These are phyloP conservation scores for Aurelia aurita DNA, from an alignment of 30 jellyfish, hydroid and myxozoan genomes.

Conservation along the genomic window DNA sequence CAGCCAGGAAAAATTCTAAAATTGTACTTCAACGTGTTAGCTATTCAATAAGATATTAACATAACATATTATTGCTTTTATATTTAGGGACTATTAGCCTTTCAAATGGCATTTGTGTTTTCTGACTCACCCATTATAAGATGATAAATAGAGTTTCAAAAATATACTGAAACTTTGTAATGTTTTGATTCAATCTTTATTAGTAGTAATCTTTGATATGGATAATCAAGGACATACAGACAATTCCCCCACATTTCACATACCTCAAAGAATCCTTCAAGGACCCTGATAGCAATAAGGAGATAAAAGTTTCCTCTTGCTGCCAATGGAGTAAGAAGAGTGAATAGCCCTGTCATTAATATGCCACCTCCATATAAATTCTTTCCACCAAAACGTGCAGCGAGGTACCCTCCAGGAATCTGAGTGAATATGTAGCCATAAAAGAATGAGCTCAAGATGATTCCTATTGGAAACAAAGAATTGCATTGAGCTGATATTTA, in stretches of 20 bases:
- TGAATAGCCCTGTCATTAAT: conserved; percentile 91
- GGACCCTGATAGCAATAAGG: conserved; percentile 79
- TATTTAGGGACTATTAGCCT: no score
- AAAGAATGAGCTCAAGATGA: conserved; percentile 90
- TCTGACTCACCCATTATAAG: no score
- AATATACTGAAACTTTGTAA: no score
- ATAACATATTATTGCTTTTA: no score
- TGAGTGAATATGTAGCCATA: conserved; percentile 96
- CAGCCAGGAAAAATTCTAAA: background rate
- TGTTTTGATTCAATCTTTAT: no score
- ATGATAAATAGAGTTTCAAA: no score
- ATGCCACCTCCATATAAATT: conserved; percentile 95
- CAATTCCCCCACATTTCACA: background rate
- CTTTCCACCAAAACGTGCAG: conserved; percentile 94
- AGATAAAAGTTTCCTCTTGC: conserved; percentile 78
- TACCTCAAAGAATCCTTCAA: conserved; percentile 96
- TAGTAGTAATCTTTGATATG: no score
- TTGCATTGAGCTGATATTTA: background rate
- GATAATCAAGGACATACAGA: no score
- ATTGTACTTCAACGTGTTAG: no score
- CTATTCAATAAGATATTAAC: no score
- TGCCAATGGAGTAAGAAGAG: conserved; percentile 92
- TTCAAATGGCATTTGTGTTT: no score
- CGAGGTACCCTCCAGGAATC: conserved; percentile 98
- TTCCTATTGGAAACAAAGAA: conserved; percentile 48